These are phyloP conservation scores for Electrona antarctica DNA, from an alignment of 2,113 vertebrate species.

Conservation along the genomic window DNA sequence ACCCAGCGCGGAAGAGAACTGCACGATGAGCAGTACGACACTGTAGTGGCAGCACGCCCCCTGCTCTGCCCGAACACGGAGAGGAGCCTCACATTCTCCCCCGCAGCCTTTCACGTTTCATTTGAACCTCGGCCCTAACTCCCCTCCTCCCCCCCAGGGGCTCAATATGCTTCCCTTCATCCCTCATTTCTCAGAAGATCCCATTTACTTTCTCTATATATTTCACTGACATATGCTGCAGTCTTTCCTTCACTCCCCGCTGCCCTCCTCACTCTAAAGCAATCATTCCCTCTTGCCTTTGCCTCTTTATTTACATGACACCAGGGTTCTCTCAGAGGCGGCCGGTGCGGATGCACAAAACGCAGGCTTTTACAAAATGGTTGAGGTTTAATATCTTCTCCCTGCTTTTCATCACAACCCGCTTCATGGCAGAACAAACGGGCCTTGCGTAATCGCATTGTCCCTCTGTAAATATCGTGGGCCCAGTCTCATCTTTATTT, in stretches of 20 bases:
- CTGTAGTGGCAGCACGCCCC: constrained; percentile 28
- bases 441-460: constrained; percentile 68
- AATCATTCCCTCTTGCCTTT: constrained; percentile 65
- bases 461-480: constrained; percentile 79
- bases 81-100: constrained; percentile 43
- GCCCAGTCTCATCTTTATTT: constrained; percentile 78
- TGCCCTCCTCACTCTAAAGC: constrained; percentile 61
- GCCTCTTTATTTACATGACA: constrained; percentile 76
- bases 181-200: constrained; percentile 65
- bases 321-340: constrained; percentile 56
- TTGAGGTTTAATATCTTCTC: constrained; percentile 76
- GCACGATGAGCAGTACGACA: too few species aligned
- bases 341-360: constrained; percentile 50
- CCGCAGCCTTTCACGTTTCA: constrained; percentile 51
- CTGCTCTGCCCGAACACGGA: constrained; percentile 53
- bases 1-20: too few species aligned
- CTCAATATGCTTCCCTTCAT: constrained; percentile 55
- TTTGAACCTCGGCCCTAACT: constrained; percentile 37
- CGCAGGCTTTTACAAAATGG: constrained; percentile 71
- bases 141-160: constrained; percentile 32
- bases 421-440: constrained; percentile 74
- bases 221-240: constrained; percentile 61
- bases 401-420: constrained; percentile 68
- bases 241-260: constrained; percentile 36
- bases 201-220: constrained; percentile 64